phyloP scores from a whole-genome alignment of 2,888 invertebrate genomes.

The Drosophila acutilabella region DNA sequence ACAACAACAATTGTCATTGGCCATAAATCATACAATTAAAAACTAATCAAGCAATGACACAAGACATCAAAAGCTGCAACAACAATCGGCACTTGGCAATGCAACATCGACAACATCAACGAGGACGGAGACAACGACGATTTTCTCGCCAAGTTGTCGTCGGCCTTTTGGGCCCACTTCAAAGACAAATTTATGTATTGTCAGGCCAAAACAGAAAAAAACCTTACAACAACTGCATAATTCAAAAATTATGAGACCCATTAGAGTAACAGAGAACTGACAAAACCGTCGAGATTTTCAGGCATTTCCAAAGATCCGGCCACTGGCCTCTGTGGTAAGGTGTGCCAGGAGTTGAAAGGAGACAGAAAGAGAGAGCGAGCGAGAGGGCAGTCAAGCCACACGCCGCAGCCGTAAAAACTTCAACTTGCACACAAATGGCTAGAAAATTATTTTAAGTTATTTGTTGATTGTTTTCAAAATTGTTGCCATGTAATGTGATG shows the following conservation, averaged over 20 bases:
- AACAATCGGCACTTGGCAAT: conserved; percentile 63
- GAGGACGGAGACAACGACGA: conserved; percentile 41
- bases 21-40: conserved; percentile 80
- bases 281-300: conserved; percentile 55
- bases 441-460: conserved; percentile 74
- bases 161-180: conserved; percentile 74
- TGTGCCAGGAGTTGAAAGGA: neutral
- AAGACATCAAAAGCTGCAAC: conserved; percentile 62
- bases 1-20: conserved; percentile 19
- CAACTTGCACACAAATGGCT: conserved; percentile 70
- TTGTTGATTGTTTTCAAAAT: conserved; percentile 74
- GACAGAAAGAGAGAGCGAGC: neutral
- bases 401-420: conserved; percentile 69
- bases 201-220: conserved; percentile 58
- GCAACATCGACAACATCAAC: conserved; percentile 37
- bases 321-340: conserved; percentile 24
- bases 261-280: conserved; percentile 64
- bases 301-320: conserved; percentile 55
- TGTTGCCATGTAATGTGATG: conserved; percentile 73
- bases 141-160: conserved; percentile 58
- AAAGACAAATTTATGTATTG: conserved; percentile 79
- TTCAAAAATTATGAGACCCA: conserved; percentile 74
- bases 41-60: conserved; percentile 80
- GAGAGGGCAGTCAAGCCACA: conserved; percentile 50
- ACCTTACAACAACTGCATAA: conserved; percentile 66